Evolutionary conservation across 2,797 vertebrate genomes (phyloP), one percentile per base, ranked within the genome.

Genomic region (Adelosebastes latens): DNA sequence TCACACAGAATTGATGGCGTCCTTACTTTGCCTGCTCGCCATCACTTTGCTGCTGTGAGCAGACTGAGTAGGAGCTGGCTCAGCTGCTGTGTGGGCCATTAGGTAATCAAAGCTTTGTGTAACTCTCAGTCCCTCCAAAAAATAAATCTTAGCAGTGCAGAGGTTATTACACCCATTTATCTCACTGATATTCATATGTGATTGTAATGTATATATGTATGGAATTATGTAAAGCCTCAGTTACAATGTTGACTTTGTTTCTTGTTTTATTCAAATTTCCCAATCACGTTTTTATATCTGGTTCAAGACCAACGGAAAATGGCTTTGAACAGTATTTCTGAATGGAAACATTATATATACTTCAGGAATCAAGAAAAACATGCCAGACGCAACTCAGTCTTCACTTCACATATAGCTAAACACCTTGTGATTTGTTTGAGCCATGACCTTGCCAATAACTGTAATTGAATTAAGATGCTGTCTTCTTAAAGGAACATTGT

Each of bases 1-100:
- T 49, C 62, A 91, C 61, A 1, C 88, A 24, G 72, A 88, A 34
- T 36, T 93, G n/a, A 2, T 95, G 0, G 85, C 86, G 5, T 42
- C 79, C 4, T 46, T 93, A 5, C 58, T 96, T 2, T 76, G 93
- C 68, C 74, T 97, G 60, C 31, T 94, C 4, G 79, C 68, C 59
- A 61, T 90, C 13, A 12, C 72, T 31, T 79, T 85, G 13, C 61
- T 91, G 77, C 72, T 84, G 46, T 92, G 81, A 89, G 80, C n/a
- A 39, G n/a, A 49, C 16, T 31, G 20, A 32, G 25, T 4, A 31
- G 11, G 8, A 6, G 9, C 25, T 29, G 32, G n/a, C 52, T 82
- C 77, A 62, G 39, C 68, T 63, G 52, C 52, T 66, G 55, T 58
- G 42, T 39, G 49, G 61, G 25, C 80, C 59, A 65, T 52, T 81